phyloP scores from a whole-genome alignment of 1,140 invertebrate species.

The Drosophila nigromelanica region DNA sequence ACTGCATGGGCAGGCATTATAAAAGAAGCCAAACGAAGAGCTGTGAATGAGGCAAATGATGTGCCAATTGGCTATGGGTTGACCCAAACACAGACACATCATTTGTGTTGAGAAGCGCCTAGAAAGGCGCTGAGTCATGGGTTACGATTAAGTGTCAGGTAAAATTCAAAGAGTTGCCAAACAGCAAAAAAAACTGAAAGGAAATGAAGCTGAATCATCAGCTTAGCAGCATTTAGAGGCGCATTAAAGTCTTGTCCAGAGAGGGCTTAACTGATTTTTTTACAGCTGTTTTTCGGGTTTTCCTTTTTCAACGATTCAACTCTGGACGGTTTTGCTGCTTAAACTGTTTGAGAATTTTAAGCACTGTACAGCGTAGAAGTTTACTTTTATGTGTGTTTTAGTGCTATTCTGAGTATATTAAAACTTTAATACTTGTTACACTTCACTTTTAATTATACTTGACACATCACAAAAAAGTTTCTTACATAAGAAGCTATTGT shows the following conservation, averaged over 20 bases:
- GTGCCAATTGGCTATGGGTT: constrained; percentile 32
- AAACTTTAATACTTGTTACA: too few species aligned
- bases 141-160: not conserved
- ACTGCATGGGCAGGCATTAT: constrained; percentile 27
- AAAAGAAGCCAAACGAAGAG: not conserved
- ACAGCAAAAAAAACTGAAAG: not conserved
- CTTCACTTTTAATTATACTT: too few species aligned
- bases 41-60: constrained; percentile 20
- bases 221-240: constrained; percentile 8
- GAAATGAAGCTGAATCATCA: constrained; percentile 4
- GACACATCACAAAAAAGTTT: too few species aligned
- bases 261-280: too few species aligned
- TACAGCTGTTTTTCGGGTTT: too few species aligned
- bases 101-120: not conserved
- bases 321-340: not conserved
- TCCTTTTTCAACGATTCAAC: too few species aligned
- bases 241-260: not conserved
- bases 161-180: not conserved
- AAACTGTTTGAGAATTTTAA: not conserved
- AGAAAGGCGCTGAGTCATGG: constrained; percentile 6
- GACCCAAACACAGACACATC: not conserved
- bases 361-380: too few species aligned
- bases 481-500: too few species aligned
- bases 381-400: too few species aligned
- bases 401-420: too few species aligned